Percentiles rank a stretch among this genome's conserved stretches.
Conservation (phyloP, 2,797 vertebrate species). For the Schizopygopsis pylzovi region DNA sequence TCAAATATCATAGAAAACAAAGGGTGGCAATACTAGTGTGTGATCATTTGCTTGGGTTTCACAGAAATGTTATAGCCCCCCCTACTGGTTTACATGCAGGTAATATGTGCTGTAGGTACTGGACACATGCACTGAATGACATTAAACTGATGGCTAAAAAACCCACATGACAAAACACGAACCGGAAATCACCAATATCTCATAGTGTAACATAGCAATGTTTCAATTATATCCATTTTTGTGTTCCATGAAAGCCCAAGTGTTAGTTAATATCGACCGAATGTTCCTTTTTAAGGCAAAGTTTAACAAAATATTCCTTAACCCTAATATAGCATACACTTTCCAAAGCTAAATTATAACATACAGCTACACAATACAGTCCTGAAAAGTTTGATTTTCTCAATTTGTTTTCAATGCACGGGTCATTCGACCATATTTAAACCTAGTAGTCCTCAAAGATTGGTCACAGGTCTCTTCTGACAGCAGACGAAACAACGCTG, state of each 20-base stretch:
- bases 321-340: background rate
- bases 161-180: background rate
- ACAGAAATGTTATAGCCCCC: background rate
- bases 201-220: background rate
- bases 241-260: background rate
- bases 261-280: background rate
- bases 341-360: background rate
- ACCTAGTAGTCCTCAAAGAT: too few species aligned
- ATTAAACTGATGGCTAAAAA: conserved; percentile 11
- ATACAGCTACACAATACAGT: background rate
- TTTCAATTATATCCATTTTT: background rate
- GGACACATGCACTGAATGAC: background rate
- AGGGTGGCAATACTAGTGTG: background rate
- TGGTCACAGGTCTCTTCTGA: too few species aligned
- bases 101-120: background rate
- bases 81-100: conserved; percentile 2
- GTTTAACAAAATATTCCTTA: background rate
- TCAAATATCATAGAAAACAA: background rate
- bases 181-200: background rate
- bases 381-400: background rate
- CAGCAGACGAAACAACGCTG: background rate
- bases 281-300: background rate
- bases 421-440: background rate
- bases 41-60: background rate
- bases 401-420: background rate